phyloP scores from a whole-genome alignment of 1,140 invertebrate species.

The Trichomalopsis sarcophagae region DNA sequence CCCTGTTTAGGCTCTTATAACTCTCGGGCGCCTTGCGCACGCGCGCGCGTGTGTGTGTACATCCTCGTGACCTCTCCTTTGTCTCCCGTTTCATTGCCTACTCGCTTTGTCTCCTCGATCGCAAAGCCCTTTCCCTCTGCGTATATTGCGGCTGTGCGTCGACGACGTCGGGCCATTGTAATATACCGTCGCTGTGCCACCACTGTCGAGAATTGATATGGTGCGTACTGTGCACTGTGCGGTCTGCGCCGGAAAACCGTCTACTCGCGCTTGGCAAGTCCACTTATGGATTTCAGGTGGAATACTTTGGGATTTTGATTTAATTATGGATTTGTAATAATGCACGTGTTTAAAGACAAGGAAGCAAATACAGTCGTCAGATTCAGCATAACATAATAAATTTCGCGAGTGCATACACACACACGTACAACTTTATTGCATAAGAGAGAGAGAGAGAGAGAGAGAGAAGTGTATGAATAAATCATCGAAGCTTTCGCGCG shows the following conservation, averaged over 20 bases:
- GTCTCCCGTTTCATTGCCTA: conserved; percentile 17
- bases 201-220: background rate
- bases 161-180: background rate
- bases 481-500: conserved; percentile 31
- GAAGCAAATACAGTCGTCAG: background rate
- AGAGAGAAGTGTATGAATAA: conserved; percentile 11
- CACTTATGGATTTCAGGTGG: too few relatives aligned
- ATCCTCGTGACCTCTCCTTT: conserved; percentile 37
- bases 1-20: background rate
- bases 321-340: background rate
- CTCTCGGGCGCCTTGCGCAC: background rate
- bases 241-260: background rate
- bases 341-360: background rate
- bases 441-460: background rate
- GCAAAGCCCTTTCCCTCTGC: conserved; percentile 8
- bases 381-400: background rate
- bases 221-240: background rate
- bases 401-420: background rate
- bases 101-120: conserved; percentile 1
- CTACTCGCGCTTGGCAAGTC: background rate
- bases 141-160: background rate
- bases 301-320: background rate
- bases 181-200: background rate
- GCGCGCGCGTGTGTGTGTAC: background rate
- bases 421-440: conserved; percentile 27